Percentiles rank a stretch among this genome's conserved stretches.
These are phyloP conservation scores for Sarcophaga subvicina DNA, from an alignment of 2,888 invertebrate species.

Conservation along the genomic window DNA sequence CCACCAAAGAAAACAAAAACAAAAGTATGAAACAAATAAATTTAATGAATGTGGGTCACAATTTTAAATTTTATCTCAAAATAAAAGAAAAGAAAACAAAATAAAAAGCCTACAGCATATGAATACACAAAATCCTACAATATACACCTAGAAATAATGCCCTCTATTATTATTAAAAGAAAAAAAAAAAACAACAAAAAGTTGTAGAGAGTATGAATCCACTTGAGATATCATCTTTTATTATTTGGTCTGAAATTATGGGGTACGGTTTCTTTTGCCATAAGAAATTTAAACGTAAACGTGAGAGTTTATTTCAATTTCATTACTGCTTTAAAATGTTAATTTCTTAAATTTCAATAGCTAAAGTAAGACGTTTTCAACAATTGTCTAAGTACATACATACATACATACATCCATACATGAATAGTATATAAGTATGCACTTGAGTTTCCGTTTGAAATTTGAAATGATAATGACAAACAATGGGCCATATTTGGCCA, in stretches of 20 bases:
- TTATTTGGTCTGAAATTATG: neutral
- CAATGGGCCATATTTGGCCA: neutral
- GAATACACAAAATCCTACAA: neutral
- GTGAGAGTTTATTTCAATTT: neutral
- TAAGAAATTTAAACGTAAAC: conserved; percentile 13
- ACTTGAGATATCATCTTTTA: neutral
- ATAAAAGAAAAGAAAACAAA: too few species aligned
- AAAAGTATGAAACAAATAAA: neutral
- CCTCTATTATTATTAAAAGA: neutral
- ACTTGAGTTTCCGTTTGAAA: neutral
- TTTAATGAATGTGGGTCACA: neutral
- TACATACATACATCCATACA: too few species aligned
- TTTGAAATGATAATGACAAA: neutral
- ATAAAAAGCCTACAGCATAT: neutral
- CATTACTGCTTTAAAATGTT: neutral
- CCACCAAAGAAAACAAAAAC: neutral
- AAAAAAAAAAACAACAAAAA: neutral
- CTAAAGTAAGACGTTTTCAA: neutral
- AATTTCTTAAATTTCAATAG: neutral
- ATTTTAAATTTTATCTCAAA: neutral
- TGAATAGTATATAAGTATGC: neutral
- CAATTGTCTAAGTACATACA: neutral
- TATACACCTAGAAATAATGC: neutral
- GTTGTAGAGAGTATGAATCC: neutral
- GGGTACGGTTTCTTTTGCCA: neutral